A percentile compares a stretch with the other conserved stretches of the same genome.
These are phyloP conservation scores for Montipora capitata DNA, from an alignment of 92 coral and sea anemone species.

Conservation along the genomic window DNA sequence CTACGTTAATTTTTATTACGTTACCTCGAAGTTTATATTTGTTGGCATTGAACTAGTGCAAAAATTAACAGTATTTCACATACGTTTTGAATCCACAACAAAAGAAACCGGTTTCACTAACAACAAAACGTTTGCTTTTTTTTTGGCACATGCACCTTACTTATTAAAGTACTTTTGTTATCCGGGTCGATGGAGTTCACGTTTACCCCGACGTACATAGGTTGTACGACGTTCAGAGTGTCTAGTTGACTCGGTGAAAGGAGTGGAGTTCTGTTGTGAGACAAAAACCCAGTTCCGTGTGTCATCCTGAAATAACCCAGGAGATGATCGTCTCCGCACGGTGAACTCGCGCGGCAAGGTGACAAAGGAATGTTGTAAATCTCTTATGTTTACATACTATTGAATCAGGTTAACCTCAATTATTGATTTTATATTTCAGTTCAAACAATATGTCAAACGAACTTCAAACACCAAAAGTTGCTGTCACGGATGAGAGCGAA, in stretches of 20 bases:
- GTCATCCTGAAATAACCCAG: background rate
- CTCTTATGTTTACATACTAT: conserved; percentile 33
- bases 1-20: background rate
- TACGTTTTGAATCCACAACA: background rate
- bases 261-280: background rate
- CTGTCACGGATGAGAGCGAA: conserved; percentile 67
- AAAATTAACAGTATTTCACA: background rate
- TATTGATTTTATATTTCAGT: conserved; percentile 24
- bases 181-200: no score
- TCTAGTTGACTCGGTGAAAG: background rate
- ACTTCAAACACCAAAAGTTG: conserved; percentile 72
- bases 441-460: conserved; percentile 44
- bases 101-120: conserved; percentile 21
- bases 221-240: background rate
- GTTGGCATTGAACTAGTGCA: background rate
- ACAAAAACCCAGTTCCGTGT: background rate
- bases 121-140: conserved; percentile 7
- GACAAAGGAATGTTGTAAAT: conserved; percentile 64
- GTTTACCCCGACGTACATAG: background rate
- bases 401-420: conserved; percentile 35
- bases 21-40: background rate
- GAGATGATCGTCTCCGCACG: background rate
- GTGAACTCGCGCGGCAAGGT: background rate
- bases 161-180: background rate
- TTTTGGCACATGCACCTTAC: conserved; percentile 1